A percentile compares a stretch with the other conserved stretches of the same genome.
These are phyloP conservation scores for Margarornis squamiger DNA, from an alignment of 2,797 vertebrate genomes.

Conservation along the genomic window DNA sequence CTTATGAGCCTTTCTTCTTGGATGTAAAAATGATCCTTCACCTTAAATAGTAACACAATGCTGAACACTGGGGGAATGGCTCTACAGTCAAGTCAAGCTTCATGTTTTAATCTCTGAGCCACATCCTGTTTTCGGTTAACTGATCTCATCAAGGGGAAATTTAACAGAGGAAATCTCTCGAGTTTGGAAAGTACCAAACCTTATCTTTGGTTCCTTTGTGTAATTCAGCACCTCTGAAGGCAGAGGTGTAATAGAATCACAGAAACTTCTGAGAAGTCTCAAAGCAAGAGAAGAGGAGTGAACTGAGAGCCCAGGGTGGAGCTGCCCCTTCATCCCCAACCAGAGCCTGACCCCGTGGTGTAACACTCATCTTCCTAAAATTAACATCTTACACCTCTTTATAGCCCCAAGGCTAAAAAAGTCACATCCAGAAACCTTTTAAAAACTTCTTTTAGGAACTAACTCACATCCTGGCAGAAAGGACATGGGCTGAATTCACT, in stretches of 20 bases:
- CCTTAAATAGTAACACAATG: not conserved
- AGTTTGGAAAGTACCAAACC: constrained; percentile 80
- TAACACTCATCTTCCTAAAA: not conserved
- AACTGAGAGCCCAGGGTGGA: not conserved
- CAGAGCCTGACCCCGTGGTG: not conserved
- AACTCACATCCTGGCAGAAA: not conserved
- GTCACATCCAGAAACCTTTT: not conserved
- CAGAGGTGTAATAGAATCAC: not conserved
- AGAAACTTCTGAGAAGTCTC: constrained; percentile 16
- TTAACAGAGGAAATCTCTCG: constrained; percentile 77
- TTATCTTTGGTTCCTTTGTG: constrained; percentile 67
- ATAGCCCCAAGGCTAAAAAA: not conserved
- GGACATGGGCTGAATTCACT: not conserved
- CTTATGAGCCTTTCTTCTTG: not conserved
- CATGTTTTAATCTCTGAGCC: constrained; percentile 56
- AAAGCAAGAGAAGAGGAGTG: constrained; percentile 28
- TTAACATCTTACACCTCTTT: not conserved
- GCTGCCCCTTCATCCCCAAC: not conserved
- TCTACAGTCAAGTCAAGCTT: not conserved
- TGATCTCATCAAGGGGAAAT: constrained; percentile 78
- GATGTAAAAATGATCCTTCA: not conserved
- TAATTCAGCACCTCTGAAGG: constrained; percentile 60
- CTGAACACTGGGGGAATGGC: constrained; percentile 3
- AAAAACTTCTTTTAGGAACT: not conserved
- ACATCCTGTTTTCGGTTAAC: constrained; percentile 80